Evolutionary conservation across 2,113 vertebrate genomes (phyloP).

Genomic region (Chaetura pelagica): DNA sequence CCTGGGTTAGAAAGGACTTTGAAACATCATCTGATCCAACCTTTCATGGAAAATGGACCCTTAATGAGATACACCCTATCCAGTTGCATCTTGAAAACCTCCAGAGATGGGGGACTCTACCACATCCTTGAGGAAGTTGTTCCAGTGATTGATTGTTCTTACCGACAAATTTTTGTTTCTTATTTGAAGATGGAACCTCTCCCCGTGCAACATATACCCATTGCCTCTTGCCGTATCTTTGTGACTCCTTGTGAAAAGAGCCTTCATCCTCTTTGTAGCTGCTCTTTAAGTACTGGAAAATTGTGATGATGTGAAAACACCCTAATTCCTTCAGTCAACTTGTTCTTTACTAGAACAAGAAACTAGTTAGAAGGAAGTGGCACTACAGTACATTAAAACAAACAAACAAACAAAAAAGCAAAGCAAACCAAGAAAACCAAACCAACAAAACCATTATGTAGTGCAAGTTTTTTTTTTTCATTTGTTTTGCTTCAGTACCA

Average conservation of each 20-base stretch:
- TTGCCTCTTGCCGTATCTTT: not conserved
- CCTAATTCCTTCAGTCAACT: not conserved
- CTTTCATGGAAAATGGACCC: not conserved
- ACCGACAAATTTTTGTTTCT: not conserved
- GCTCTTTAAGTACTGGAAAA: not conserved
- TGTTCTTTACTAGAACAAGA: not conserved
- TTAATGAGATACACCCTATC: not conserved
- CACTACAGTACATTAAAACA: fast-evolving
- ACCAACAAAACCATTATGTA: not conserved
- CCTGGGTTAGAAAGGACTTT: not conserved
- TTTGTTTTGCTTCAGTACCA: not conserved
- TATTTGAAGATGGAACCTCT: not conserved
- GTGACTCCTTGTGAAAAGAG: not conserved
- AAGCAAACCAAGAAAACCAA: not conserved
- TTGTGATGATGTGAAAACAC: not conserved
- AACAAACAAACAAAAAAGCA: not conserved
- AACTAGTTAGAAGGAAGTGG: not conserved
- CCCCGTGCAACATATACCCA: not conserved
- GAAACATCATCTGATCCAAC: not conserved
- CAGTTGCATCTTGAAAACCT: not conserved
- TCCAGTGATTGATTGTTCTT: not conserved
- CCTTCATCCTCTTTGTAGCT: not conserved
- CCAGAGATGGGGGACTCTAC: not conserved
- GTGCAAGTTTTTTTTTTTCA: not conserved
- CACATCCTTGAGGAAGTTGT: not conserved